phyloP scores from a whole-genome alignment of 2,888 invertebrate species.

The Xestia xanthographa region DNA sequence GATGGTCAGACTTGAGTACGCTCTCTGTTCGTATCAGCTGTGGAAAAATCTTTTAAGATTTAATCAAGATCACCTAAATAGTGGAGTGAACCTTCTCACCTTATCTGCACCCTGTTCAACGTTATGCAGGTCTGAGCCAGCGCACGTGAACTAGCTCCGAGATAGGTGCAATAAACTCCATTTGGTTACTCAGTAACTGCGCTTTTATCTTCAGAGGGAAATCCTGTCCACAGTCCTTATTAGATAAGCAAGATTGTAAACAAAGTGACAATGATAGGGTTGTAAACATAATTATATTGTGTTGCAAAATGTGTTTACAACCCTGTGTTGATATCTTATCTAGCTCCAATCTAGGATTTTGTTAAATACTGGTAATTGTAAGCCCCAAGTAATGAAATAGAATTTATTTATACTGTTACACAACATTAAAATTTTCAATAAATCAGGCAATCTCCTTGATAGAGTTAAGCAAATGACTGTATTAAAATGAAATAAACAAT shows the following conservation, averaged over 20 bases:
- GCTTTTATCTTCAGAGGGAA: conserved; percentile 24
- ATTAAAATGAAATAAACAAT: conserved; percentile 7
- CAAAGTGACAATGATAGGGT: background rate
- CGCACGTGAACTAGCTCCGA: conserved; percentile 20
- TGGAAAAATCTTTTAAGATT: background rate
- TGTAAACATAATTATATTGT: background rate
- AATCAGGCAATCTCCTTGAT: background rate
- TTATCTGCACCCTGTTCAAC: conserved; percentile 4
- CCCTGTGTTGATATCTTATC: no score
- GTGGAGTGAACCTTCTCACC: conserved; percentile 10
- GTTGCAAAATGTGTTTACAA: no score
- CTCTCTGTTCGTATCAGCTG: no score
- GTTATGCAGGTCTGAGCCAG: conserved; percentile 49
- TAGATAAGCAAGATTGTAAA: background rate
- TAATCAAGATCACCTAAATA: background rate
- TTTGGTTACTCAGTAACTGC: conserved; percentile 21
- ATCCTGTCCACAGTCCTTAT: background rate
- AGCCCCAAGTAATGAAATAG: background rate
- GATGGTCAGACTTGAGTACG: no score
- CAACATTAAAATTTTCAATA: no score
- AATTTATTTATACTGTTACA: background rate
- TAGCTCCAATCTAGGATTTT: background rate
- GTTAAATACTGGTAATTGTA: background rate
- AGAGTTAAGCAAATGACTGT: background rate
- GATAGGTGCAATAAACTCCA: conserved; percentile 41